These are phyloP conservation scores for Melipona beecheii DNA, from an alignment of 2,888 invertebrate species.

Conservation along the genomic window DNA sequence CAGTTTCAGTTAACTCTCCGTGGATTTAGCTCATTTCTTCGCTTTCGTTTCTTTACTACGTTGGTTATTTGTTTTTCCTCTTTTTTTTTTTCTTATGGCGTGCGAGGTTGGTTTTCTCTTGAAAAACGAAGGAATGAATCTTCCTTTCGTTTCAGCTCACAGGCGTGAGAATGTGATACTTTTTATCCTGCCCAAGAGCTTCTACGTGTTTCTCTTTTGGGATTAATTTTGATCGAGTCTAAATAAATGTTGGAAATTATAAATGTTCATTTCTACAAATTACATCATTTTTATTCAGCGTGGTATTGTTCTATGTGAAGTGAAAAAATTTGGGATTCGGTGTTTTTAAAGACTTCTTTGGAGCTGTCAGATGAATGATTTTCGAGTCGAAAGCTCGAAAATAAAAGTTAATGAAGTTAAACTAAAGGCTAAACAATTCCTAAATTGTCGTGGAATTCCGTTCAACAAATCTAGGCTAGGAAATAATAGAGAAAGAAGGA, in stretches of 20 bases:
- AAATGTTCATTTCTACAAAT: neutral
- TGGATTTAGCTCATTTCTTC: constrained; percentile 11
- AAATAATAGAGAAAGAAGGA: constrained; percentile 20
- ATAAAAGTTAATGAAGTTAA: no score
- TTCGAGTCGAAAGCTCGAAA: no score
- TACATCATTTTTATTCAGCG: neutral
- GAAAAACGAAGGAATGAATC: constrained; percentile 35
- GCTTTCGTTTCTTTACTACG: neutral
- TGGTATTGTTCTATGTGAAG: neutral
- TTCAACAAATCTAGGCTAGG: constrained; percentile 34
- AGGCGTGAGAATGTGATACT: neutral
- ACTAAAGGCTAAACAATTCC: no score
- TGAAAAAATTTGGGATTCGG: neutral
- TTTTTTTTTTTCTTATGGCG: neutral
- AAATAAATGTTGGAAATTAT: neutral
- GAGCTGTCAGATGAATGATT: no score
- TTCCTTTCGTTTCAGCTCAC: constrained; percentile 6
- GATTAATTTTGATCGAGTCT: constrained; percentile 14
- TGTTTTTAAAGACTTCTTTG: neutral
- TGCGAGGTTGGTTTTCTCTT: constrained; percentile 11
- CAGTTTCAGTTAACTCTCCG: constrained; percentile 30
- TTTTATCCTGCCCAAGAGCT: neutral
- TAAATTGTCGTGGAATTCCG: constrained; percentile 13
- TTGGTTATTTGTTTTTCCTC: neutral
- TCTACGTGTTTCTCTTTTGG: neutral